Percentiles rank a stretch among this genome's conserved stretches.
Evolutionary conservation across 1,140 invertebrate genomes (phyloP).

Genomic region (Aethina tumida): DNA sequence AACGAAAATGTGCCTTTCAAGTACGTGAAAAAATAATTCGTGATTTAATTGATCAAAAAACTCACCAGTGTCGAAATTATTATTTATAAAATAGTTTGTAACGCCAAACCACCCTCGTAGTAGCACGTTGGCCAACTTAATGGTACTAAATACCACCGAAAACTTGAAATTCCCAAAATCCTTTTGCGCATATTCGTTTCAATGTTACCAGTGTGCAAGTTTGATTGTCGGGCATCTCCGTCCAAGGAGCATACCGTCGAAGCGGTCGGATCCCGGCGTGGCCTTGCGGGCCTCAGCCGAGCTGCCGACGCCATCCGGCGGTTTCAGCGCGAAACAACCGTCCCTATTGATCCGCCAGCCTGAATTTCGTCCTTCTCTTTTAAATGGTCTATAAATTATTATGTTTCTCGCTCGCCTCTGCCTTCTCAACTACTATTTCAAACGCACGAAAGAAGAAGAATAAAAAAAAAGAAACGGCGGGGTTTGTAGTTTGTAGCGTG

Average conservation of each 20-base stretch:
- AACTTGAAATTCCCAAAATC: slow-evolving; percentile 28
- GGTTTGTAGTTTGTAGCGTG: too few relatives aligned
- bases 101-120: slow-evolving; percentile 30
- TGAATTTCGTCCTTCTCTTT: slow-evolving; percentile 25
- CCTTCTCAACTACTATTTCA: too few relatives aligned
- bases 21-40: too few relatives aligned
- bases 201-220: slow-evolving; percentile 3
- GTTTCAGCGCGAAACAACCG: background rate
- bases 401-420: slow-evolving; percentile 16
- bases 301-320: slow-evolving; percentile 9
- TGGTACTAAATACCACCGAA: slow-evolving; percentile 29
- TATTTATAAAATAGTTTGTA: slow-evolving; percentile 17
- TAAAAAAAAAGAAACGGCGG: too few relatives aligned
- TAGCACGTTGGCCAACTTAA: slow-evolving; percentile 34
- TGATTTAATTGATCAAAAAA: too few relatives aligned
- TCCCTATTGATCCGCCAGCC: slow-evolving; percentile 27
- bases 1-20: too few relatives aligned
- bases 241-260: slow-evolving; percentile 8
- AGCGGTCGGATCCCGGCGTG: slow-evolving; percentile 11
- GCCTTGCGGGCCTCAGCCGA: slow-evolving; percentile 3
- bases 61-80: slow-evolving; percentile 15
- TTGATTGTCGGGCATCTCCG: slow-evolving; percentile 11
- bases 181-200: slow-evolving; percentile 26
- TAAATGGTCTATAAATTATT: slow-evolving; percentile 31
- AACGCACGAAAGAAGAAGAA: too few relatives aligned